A percentile compares a stretch with the other conserved stretches of the same genome.
Evolutionary conservation across 2,113 vertebrate species (phyloP).

Genomic region (Petroica traversi): DNA sequence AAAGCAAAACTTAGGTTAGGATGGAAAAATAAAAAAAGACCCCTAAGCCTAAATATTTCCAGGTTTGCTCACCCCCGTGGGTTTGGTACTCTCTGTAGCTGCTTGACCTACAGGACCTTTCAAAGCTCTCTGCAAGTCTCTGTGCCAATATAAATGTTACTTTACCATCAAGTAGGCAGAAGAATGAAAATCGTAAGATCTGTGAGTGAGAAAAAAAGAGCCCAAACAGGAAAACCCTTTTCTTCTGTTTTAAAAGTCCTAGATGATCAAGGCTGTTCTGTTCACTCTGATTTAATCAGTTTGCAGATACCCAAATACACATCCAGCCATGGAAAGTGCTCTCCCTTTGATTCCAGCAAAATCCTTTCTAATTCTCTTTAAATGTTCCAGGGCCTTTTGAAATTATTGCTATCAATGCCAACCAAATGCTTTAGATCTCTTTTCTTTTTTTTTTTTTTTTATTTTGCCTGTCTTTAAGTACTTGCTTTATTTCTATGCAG

Average conservation of each 20-base stretch:
- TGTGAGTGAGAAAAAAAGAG: neutral
- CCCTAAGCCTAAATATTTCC: constrained; percentile 8
- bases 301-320: neutral
- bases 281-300: constrained; percentile 6
- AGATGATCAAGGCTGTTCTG: constrained; percentile 18
- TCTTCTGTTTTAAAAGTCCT: constrained; percentile 25
- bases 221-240: constrained; percentile 32
- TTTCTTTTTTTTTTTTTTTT: neutral
- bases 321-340: constrained; percentile 6
- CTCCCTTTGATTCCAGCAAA: constrained; percentile 59
- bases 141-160: constrained; percentile 25
- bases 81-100: neutral
- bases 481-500: constrained; percentile 16
- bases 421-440: constrained; percentile 44
- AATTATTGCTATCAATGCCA: constrained; percentile 61
- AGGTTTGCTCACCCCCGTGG: neutral
- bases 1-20: neutral
- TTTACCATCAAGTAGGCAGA: neutral
- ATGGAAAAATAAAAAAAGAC: neutral
- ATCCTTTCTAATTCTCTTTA: constrained; percentile 66
- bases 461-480: constrained; percentile 41
- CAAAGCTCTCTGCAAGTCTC: neutral
- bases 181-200: neutral
- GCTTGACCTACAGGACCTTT: neutral
- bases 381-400: constrained; percentile 62